These are phyloP conservation scores for Conus betulinus DNA, from an alignment of 1,140 invertebrate species.

Conservation along the genomic window DNA sequence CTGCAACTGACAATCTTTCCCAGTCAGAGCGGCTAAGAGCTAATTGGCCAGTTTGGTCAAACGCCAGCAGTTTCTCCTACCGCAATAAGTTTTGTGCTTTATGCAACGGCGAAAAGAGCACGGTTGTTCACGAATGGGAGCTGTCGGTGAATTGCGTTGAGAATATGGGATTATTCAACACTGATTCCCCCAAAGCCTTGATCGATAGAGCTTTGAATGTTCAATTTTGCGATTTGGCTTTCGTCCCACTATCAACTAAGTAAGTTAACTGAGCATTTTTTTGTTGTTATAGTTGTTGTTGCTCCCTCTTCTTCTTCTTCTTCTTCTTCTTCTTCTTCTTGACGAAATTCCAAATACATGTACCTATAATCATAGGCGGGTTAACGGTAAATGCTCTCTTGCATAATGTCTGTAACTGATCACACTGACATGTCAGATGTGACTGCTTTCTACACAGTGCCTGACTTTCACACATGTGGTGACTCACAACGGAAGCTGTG, in stretches of 20 bases:
- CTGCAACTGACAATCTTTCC: not conserved
- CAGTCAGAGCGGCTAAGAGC: not conserved
- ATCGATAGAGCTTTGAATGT: not conserved
- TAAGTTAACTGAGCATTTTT: not conserved
- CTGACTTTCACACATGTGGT: too few relatives aligned
- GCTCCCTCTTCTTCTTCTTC: too few relatives aligned
- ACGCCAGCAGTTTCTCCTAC: not conserved
- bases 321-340: too few relatives aligned
- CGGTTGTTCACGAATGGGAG: not conserved
- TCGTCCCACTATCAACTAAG: not conserved
- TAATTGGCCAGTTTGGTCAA: conserved; percentile 11
- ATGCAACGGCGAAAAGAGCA: conserved; percentile 10
- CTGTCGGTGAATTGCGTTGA: not conserved
- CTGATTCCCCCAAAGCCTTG: not conserved
- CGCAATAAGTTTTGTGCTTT: conserved; percentile 20
- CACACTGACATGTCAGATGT: too few relatives aligned
- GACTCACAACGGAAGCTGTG: too few relatives aligned
- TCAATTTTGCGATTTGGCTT: not conserved
- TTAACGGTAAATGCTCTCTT: too few relatives aligned
- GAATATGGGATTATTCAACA: not conserved
- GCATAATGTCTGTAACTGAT: too few relatives aligned
- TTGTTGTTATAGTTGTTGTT: not conserved
- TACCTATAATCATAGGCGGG: too few relatives aligned
- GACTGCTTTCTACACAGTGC: too few relatives aligned
- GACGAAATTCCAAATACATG: too few relatives aligned